Percentiles rank a stretch among this genome's conserved stretches.
phyloP scores from a whole-genome alignment of 2,888 invertebrate genomes.

The Salpingus planirostris region DNA sequence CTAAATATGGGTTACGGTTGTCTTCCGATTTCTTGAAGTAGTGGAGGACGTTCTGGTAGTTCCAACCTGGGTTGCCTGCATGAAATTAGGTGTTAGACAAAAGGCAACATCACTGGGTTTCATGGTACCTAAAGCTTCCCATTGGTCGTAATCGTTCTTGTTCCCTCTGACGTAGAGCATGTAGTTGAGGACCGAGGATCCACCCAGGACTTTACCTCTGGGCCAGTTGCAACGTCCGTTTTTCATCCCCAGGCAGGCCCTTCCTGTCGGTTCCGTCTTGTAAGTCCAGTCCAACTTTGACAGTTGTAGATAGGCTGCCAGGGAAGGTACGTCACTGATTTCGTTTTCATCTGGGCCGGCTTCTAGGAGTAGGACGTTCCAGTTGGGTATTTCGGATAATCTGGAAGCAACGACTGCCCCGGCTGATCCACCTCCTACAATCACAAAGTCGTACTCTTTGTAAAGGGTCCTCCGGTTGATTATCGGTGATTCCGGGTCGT shows the following conservation, averaged over 20 bases:
- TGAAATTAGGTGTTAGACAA: no score
- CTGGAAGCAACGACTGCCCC: conserved; percentile 77
- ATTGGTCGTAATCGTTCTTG: conserved; percentile 75
- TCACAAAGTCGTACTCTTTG: conserved; percentile 71
- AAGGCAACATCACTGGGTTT: neutral
- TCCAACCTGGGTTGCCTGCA: conserved; percentile 80
- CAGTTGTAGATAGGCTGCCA: conserved; percentile 79
- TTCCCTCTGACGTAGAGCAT: conserved; percentile 85
- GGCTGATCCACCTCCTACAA: conserved; percentile 81
- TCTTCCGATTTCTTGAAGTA: conserved; percentile 90
- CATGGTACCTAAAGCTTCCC: conserved; percentile 56
- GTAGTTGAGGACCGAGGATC: conserved; percentile 78
- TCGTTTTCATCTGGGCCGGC: conserved; percentile 85
- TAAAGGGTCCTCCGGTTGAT: conserved; percentile 56
- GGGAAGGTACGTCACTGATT: conserved; percentile 77
- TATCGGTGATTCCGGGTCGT: conserved; percentile 73
- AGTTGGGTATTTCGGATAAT: conserved; percentile 63
- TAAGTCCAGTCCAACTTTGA: conserved; percentile 84
- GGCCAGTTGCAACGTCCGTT: conserved; percentile 81
- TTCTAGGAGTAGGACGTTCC: conserved; percentile 73
- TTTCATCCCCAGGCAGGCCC: conserved; percentile 75
- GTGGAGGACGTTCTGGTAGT: conserved; percentile 70
- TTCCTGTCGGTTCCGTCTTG: conserved; percentile 75
- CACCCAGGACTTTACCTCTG: conserved; percentile 81
- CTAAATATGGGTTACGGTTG: conserved; percentile 76